These are phyloP conservation scores for Paracyclopina nana DNA, from an alignment of 1,140 invertebrate genomes.

Conservation along the genomic window DNA sequence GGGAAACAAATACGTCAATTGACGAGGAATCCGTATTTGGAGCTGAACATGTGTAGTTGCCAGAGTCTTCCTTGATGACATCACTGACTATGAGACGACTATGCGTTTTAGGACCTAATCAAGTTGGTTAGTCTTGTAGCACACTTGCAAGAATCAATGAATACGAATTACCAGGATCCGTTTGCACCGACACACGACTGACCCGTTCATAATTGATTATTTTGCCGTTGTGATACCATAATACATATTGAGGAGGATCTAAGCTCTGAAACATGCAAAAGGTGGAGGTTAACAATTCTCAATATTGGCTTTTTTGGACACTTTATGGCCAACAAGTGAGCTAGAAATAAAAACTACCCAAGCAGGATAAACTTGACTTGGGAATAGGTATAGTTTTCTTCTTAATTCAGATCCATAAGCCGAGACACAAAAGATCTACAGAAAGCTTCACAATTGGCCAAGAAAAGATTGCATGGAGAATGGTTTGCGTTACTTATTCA, in stretches of 20 bases:
- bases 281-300: no score
- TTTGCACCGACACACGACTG: slow-evolving; percentile 8
- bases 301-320: no score
- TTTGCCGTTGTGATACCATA: slow-evolving; percentile 38
- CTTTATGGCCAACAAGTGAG: no score
- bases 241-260: slow-evolving; percentile 66
- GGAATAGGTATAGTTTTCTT: no score
- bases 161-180: slow-evolving; percentile 11
- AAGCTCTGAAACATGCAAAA: slow-evolving; percentile 43
- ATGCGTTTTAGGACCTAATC: slow-evolving; percentile 12
- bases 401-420: no score
- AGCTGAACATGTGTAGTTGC: slow-evolving; percentile 21
- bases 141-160: background rate
- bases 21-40: slow-evolving; percentile 19
- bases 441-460: no score
- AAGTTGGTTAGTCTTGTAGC: background rate
- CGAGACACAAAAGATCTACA: no score
- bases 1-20: slow-evolving; percentile 19
- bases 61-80: slow-evolving; percentile 19
- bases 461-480: no score
- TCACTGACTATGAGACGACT: slow-evolving; percentile 19
- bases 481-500: no score
- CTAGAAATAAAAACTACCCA: no score
- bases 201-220: slow-evolving; percentile 13
- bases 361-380: no score